Base-by-base conservation (phyloP, 2,113 vertebrate genomes). In the Cephalopterus ornatus region DNA sequence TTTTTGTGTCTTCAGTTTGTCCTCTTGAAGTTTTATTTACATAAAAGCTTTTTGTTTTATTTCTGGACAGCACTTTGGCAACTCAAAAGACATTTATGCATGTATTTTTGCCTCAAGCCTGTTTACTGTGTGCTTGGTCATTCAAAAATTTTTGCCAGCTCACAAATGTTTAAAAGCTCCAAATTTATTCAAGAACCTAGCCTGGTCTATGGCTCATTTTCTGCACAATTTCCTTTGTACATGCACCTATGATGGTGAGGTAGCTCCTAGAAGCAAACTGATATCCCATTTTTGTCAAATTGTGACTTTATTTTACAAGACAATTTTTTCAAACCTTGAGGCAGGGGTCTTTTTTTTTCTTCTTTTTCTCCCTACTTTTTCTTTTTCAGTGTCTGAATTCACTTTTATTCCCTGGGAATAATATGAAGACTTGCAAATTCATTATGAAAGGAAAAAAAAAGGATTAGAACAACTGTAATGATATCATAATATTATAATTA, bases 401-500 rank as follows among this genome's bases (percentile, higher is more conserved):
- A 44, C 9, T 67, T 90, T 77, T 58, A 46, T 42, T 39, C 26
- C 10, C 17, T 55, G 12, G 3, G 49, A 91, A 56, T 41, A 67
- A 19, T 20, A 78, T 18, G 9, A 23, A 61, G 18, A 65, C 50
- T 63, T 75, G 5, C 2, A 82, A 91, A 78, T 26, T 63, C 13
- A 15, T 49, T 49, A 2, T 23, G 58, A 44, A 52, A n/a, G 52
- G 14, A 22, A 33, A 50, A 33, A 63, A 42, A 44, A 71, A 22
- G n/a, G 0, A 8, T 58, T 75, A 0, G 0, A 83, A 52, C 30
- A 68, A 76, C 28, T 15, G 4, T 80, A 83, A 88, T 91, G 22
- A 55, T 86, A 85, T 41, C 16, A 76, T 92, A 68, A 68, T 85
- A 52, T 12, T 37, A 55, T 87, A 91, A 93, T 92, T 93, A 72